Conservation (phyloP, 2,113 vertebrate species). For the Gobiocypris rarus region DNA sequence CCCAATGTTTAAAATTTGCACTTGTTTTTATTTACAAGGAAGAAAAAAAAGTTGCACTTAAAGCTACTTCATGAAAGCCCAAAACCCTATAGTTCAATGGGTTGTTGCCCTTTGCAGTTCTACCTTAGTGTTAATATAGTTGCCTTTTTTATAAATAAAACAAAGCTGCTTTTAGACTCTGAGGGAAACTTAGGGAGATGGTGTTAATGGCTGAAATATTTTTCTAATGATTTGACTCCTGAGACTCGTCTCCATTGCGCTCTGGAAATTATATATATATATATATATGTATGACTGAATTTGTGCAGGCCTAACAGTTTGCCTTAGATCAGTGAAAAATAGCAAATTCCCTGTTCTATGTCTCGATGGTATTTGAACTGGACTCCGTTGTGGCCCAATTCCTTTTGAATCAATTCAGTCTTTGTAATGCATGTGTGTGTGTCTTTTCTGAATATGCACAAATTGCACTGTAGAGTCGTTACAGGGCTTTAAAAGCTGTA, state of each 20-base stretch:
- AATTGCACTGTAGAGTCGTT: constrained; percentile 35
- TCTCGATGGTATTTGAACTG: neutral
- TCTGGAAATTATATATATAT: neutral
- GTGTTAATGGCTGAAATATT: constrained; percentile 4
- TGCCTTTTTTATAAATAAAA: constrained; percentile 30
- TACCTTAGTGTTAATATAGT: constrained; percentile 26
- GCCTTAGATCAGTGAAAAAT: neutral
- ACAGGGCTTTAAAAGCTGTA: constrained; percentile 37
- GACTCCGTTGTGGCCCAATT: neutral
- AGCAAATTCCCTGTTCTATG: neutral
- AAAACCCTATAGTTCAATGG: neutral
- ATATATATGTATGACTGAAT: neutral
- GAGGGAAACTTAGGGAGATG: neutral
- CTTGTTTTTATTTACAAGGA: neutral
- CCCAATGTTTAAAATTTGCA: neutral
- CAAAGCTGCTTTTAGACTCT: constrained; percentile 34
- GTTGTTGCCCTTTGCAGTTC: neutral
- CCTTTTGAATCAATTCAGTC: constrained; percentile 19
- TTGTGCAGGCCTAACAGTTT: constrained; percentile 5
- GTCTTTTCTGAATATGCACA: constrained; percentile 26
- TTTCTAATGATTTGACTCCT: neutral
- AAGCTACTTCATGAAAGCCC: neutral
- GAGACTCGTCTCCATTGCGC: neutral
- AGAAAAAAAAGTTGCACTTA: neutral
- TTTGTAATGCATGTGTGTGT: constrained; percentile 37